Evolutionary conservation across 2,888 invertebrate species (phyloP).

Genomic region (Vanessa cardui): DNA sequence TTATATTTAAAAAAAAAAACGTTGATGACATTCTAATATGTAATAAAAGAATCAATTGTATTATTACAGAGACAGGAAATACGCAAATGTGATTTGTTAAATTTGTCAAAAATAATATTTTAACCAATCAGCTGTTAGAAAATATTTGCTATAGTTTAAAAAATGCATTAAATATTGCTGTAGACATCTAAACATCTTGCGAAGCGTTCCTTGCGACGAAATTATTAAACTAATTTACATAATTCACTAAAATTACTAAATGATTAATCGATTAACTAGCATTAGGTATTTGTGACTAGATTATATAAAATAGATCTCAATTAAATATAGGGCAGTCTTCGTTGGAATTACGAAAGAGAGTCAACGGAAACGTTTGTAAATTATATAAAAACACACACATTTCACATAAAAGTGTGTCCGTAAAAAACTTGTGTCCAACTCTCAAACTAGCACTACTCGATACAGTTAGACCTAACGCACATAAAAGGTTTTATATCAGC

Average conservation of each 20-base stretch:
- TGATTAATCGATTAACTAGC: conserved; percentile 68
- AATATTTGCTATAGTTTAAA: conserved; percentile 2
- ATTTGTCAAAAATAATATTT: conserved; percentile 6
- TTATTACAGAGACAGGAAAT: not conserved
- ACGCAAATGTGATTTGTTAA: conserved; percentile 4
- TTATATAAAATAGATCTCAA: conserved; percentile 82
- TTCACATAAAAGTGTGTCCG: conserved; percentile 58
- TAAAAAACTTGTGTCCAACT: conserved; percentile 58
- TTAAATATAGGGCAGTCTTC: conserved; percentile 82
- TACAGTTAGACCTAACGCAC: conserved; percentile 42
- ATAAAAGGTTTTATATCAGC: conserved; percentile 6
- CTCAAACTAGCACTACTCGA: conserved; percentile 53
- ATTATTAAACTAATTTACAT: conserved; percentile 24
- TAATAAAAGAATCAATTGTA: too few relatives aligned
- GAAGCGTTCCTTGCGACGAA: conserved; percentile 3
- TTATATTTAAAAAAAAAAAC: not conserved
- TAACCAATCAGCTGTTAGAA: conserved; percentile 14
- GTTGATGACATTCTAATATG: not conserved
- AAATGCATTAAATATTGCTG: conserved; percentile 6
- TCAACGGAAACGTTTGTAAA: conserved; percentile 74
- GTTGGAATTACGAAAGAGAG: conserved; percentile 79
- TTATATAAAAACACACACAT: conserved; percentile 66
- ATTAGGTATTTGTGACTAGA: conserved; percentile 76
- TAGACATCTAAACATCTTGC: conserved; percentile 13
- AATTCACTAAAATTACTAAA: conserved; percentile 59